phyloP scores from a whole-genome alignment of 2,888 invertebrate species.

The Stictocephala bisonia region DNA sequence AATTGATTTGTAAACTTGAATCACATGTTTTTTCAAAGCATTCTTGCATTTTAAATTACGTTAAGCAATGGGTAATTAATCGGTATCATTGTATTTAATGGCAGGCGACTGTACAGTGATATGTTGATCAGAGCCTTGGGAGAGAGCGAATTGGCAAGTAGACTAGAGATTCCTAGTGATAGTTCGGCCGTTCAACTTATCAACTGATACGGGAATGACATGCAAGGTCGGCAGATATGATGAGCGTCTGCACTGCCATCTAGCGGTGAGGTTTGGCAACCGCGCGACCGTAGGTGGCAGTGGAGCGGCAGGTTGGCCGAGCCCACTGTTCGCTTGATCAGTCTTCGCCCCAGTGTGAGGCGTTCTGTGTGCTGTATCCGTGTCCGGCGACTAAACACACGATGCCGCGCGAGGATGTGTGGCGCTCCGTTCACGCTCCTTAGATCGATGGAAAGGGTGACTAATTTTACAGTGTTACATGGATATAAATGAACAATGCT shows the following conservation, averaged over 20 bases:
- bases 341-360: slow-evolving; percentile 30
- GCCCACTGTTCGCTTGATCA: slow-evolving; percentile 23
- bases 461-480: background rate
- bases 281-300: slow-evolving; percentile 25
- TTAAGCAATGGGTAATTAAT: no score
- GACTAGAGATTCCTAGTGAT: no score
- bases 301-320: background rate
- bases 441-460: background rate
- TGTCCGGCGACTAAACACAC: slow-evolving; percentile 3
- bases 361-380: background rate
- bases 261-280: slow-evolving; percentile 18
- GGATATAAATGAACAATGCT: slow-evolving; percentile 26
- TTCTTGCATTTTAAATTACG: no score
- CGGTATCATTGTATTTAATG: no score
- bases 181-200: no score
- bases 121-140: no score
- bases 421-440: background rate
- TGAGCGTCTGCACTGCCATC: no score
- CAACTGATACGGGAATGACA: no score
- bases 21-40: no score
- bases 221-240: slow-evolving; percentile 17
- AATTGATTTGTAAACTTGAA: no score
- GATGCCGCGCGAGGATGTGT: background rate
- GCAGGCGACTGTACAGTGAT: no score
- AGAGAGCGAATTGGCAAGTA: no score